Percentiles rank a stretch among this genome's conserved stretches.
phyloP scores from a whole-genome alignment of 2,797 vertebrate genomes.

The Arrhamphus sclerolepis region DNA sequence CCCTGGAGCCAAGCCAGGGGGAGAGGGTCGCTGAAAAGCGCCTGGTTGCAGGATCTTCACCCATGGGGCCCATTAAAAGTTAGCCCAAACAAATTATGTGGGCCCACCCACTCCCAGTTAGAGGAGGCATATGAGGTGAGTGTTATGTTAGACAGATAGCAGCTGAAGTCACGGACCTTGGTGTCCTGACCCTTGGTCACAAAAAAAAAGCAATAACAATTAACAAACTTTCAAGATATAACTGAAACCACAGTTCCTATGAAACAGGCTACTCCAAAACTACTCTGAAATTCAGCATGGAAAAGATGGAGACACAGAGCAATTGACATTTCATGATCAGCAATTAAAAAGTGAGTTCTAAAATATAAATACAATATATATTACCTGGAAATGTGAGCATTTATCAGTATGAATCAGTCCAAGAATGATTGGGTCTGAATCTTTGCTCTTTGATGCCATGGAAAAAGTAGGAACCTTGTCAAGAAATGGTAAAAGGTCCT shows the following conservation, averaged over 20 bases:
- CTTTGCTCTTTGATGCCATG: conserved; percentile 28
- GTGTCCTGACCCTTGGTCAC: too few species aligned
- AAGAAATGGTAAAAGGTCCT: conserved; percentile 49
- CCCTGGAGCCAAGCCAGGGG: too few species aligned
- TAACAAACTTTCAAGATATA: conserved; percentile 32
- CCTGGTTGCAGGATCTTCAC: too few species aligned
- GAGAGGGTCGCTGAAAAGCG: too few species aligned
- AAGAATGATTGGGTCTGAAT: conserved; percentile 14
- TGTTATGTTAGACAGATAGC: too few species aligned
- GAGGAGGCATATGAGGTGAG: too few species aligned
- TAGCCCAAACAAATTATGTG: too few species aligned
- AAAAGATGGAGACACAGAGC: conserved; percentile 2
- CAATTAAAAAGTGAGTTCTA: conserved; percentile 12
- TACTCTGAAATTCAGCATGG: too few species aligned
- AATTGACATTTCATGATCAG: conserved; percentile 26
- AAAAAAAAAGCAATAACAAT: conserved; percentile 35
- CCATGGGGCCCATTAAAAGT: too few species aligned
- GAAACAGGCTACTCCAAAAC: conserved; percentile 9
- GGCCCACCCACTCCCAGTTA: too few species aligned
- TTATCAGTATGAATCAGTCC: conserved; percentile 19
- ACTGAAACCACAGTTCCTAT: conserved; percentile 6
- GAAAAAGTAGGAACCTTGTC: conserved; percentile 55
- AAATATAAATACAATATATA: background rate
- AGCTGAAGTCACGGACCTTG: too few species aligned
- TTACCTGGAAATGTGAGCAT: conserved; percentile 1